These are phyloP conservation scores for Myanophis thanlyinensis DNA, from an alignment of 2,113 vertebrate species.

Conservation along the genomic window DNA sequence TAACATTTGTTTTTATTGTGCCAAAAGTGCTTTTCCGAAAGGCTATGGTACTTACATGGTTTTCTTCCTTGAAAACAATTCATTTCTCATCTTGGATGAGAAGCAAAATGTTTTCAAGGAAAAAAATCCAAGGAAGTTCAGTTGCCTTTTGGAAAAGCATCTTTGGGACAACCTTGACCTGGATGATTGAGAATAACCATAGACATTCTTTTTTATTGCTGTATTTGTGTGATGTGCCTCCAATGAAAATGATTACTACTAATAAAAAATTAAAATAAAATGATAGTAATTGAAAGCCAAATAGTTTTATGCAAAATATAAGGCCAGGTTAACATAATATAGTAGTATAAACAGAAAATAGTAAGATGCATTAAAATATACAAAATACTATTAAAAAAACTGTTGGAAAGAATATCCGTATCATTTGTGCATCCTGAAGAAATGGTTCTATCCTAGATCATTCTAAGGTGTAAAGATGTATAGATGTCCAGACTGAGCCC, in stretches of 20 bases:
- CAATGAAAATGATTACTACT: not conserved
- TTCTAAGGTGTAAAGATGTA: not conserved
- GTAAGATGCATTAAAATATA: not conserved
- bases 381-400: not conserved
- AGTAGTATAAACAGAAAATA: not conserved
- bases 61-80: too few species aligned
- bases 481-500: not conserved
- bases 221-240: not conserved
- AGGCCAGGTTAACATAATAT: not conserved
- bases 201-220: not conserved
- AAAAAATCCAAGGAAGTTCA: too few species aligned
- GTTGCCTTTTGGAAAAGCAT: too few species aligned
- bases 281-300: not conserved
- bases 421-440: not conserved
- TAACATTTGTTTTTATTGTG: not conserved
- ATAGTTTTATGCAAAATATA: not conserved
- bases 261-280: not conserved
- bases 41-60: not conserved
- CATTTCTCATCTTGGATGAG: too few species aligned
- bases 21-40: not conserved
- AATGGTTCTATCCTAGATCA: not conserved
- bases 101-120: too few species aligned
- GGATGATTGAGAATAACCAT: not conserved
- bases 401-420: not conserved
- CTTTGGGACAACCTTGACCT: too few species aligned